phyloP scores from a whole-genome alignment of 2,888 invertebrate species.

The Diabrotica balteata region DNA sequence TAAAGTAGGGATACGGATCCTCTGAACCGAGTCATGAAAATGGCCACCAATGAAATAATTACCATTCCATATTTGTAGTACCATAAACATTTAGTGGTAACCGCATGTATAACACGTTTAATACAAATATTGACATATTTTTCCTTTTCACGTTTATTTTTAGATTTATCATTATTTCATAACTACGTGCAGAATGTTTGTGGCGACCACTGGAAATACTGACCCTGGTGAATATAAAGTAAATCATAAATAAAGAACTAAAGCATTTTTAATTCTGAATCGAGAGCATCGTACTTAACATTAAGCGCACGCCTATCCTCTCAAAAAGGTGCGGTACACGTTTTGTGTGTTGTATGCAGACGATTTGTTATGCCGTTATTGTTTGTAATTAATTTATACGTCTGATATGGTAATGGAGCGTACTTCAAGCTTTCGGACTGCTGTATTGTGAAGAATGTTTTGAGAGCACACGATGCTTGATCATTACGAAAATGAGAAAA shows the following conservation, averaged over 20 bases:
- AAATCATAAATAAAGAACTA: slow-evolving; percentile 22
- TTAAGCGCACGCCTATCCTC: slow-evolving; percentile 27
- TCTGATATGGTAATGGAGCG: slow-evolving; percentile 48
- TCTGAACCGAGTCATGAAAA: too few relatives aligned
- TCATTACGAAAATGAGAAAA: too few relatives aligned
- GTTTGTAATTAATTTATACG: slow-evolving; percentile 52
- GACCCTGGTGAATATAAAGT: slow-evolving; percentile 6
- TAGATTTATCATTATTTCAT: too few relatives aligned
- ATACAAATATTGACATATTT: too few relatives aligned
- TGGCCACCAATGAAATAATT: too few relatives aligned
- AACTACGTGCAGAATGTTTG: too few relatives aligned
- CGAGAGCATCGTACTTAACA: slow-evolving; percentile 30
- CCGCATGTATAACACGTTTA: too few relatives aligned
- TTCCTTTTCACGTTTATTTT: too few relatives aligned
- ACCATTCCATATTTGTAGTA: too few relatives aligned
- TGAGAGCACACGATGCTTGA: slow-evolving; percentile 8
- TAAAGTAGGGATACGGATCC: too few relatives aligned
- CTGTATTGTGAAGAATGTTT: slow-evolving; percentile 25
- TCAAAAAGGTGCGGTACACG: slow-evolving; percentile 35
- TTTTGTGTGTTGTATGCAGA: slow-evolving; percentile 34
- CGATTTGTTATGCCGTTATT: slow-evolving; percentile 44
- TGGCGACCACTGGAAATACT: not conserved
- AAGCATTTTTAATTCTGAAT: slow-evolving; percentile 24
- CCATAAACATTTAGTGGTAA: too few relatives aligned
- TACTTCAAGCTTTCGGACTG: slow-evolving; percentile 26